A percentile compares a stretch with the other conserved stretches of the same genome.
phyloP scores from a whole-genome alignment of 2,797 vertebrate genomes.

The Anisognathus igniventris region DNA sequence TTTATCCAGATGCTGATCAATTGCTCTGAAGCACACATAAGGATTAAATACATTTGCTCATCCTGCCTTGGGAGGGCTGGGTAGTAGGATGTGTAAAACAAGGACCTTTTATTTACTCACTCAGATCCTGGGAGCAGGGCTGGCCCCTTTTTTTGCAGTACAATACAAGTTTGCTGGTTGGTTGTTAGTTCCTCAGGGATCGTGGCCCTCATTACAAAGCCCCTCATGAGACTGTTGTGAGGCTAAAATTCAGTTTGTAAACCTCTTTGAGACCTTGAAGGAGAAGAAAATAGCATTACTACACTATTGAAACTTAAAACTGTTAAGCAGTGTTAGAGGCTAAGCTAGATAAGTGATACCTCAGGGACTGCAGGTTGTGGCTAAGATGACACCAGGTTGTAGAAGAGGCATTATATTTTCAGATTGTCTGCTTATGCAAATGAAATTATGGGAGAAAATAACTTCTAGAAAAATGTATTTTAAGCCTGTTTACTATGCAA shows the following conservation, averaged over 20 bases:
- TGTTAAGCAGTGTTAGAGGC: conserved; percentile 25
- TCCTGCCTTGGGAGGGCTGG: not conserved
- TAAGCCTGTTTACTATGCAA: not conserved
- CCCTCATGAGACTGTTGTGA: not conserved
- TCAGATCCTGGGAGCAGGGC: not conserved
- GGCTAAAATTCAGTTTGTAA: conserved; percentile 21
- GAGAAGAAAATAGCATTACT: conserved; percentile 35
- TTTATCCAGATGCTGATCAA: not conserved
- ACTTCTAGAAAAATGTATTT: not conserved
- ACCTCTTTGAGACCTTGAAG: conserved; percentile 15
- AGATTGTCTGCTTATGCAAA: not conserved
- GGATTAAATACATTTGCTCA: not conserved
- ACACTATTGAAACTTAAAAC: not conserved
- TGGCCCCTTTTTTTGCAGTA: not conserved
- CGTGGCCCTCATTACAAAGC: not conserved
- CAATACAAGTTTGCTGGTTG: not conserved
- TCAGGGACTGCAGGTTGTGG: not conserved
- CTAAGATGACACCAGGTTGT: not conserved
- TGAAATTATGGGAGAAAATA: not conserved
- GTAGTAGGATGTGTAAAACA: not conserved
- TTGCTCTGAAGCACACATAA: not conserved
- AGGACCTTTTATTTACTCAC: not conserved
- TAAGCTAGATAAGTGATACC: conserved; percentile 7
- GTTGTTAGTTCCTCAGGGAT: not conserved
- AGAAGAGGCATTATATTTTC: not conserved